Evolutionary conservation across 2,888 invertebrate species (phyloP), one percentile per base, ranked within the genome.

Genomic region (Cataglyphis rosenhaueri): DNA sequence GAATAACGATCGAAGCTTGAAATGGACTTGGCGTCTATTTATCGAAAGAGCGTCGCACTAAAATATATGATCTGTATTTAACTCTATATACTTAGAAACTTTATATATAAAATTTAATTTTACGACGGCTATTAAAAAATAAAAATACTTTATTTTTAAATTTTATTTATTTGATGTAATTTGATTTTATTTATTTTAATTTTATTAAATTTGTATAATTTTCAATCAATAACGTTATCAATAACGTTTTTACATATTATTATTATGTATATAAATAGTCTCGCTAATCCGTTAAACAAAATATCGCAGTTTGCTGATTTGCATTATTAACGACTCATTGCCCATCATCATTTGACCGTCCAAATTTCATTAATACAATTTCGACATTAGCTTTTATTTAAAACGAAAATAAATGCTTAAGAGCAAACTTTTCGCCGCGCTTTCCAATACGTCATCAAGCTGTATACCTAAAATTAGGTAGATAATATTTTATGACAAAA

Each of bases 1-100:
- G 59, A 79, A 59, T 79, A 70, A 79, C 57, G 59, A 32, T 68
- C 59, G 12, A 70, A 79, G 70, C 61, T 61, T 59, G 12, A 35
- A 79, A 61, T 59, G 44, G 35, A 59, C 59, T 70, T 44, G 59
- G 21, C 44, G 44, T 59, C 52, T 55, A 35, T 68, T 57, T 44
- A 44, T 18, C 57, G 2, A 9, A 59, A 44, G 59, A 10, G 44
- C 41, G 29, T 32, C 18, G 64, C 38, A 15, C 52, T 57, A 12
- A 32, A 76, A 65, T 57, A 52, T 8, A 52, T 8, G 35, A 65
- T 66, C 55, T 29, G 10, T 29, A 8, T 8, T n/a, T n/a, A 52
- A 52, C 8, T 41, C 65, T 57, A 12, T 21, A 8, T 21, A 52
- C 25, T 52, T 64, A 2, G 35, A 35, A 15, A 32, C 4, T 32